Evolutionary conservation across 1,140 invertebrate genomes (phyloP), one percentile per base, ranked within the genome.

Genomic region (Heliconius melpomene): DNA sequence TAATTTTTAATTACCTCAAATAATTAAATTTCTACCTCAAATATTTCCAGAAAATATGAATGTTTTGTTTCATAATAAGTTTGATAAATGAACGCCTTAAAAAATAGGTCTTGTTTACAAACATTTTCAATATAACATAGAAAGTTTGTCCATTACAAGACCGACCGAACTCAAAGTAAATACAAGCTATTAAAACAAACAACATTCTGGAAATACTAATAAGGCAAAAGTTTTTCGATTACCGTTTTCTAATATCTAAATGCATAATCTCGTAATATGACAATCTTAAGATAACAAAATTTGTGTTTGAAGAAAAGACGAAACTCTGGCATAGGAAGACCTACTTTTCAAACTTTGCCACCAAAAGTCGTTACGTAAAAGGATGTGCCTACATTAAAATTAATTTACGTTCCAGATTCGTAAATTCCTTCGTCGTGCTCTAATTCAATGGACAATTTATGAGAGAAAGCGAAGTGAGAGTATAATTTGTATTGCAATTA

Each of bases 381-480:
- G 20, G 74, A 66, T 75, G 52, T 60, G 54, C 38, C 54, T 75
- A 66, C 74, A 60, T 75, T 75, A 66, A 75, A 66, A 13, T 60
- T 40, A 40, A 66, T 40, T 75, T 75, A 75, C 54, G 52, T 75
- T 26, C n/a, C 52, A 66, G 74, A 54, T 74, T 74, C 50, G 40
- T 74, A 29, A 60, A 57, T 57, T 75, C 50, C 26, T 57, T 57
- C 60, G 29, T 38, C 52, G 0, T 9, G 18, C 29, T 57, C 52
- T 73, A 57, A 78, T 26, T 78, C 72, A 57, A 11, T 57, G 71
- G 50, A 72, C 60, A 60, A 54, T 57, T 78, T 78, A 57, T 73
- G 29, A 52, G 38, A 13, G 16, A 32, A 78, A 2, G 1, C 11
- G 0, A 7, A 23, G 5, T 66, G 8, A n/a, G 8, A 57, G 13